A percentile compares a stretch with the other conserved stretches of the same genome.
Evolutionary conservation across 92 coral and sea anemone genomes (phyloP).

Genomic region (Pocillopora meandrina): DNA sequence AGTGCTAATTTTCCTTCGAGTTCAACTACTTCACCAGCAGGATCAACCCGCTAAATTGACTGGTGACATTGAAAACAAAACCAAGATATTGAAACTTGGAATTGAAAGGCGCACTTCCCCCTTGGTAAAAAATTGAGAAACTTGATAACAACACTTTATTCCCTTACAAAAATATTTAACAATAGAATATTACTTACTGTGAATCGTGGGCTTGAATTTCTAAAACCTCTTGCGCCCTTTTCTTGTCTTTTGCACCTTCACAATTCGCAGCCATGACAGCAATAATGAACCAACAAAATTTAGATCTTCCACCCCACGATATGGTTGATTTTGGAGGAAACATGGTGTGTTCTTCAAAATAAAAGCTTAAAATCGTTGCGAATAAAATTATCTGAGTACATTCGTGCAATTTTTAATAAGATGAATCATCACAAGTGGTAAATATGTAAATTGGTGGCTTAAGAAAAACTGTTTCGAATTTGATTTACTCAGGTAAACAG

Average conservation of each 20-base stretch:
- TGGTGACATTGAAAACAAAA: neutral
- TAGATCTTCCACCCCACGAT: neutral
- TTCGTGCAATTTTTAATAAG: neutral
- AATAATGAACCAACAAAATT: neutral
- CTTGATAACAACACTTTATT: neutral
- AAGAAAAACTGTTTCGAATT: slow-evolving; percentile 5
- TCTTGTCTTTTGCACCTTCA: slow-evolving; percentile 25
- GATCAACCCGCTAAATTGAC: neutral
- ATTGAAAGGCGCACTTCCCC: neutral
- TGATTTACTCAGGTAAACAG: slow-evolving; percentile 29
- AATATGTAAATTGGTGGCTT: slow-evolving; percentile 2
- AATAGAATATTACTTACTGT: slow-evolving; percentile 48
- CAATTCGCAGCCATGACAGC: neutral
- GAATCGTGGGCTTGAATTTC: slow-evolving; percentile 54
- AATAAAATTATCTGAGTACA: neutral
- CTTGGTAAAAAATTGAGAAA: neutral
- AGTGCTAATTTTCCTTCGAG: neutral
- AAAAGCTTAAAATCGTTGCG: neutral
- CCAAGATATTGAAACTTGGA: neutral
- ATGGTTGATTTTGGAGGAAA: neutral
- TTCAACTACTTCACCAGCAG: neutral
- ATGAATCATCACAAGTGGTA: neutral
- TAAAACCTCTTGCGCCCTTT: slow-evolving; percentile 14
- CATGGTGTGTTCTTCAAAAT: neutral
- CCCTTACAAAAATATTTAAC: neutral